Conservation (phyloP, 2,797 vertebrate species). For the Scarus forsteni region DNA sequence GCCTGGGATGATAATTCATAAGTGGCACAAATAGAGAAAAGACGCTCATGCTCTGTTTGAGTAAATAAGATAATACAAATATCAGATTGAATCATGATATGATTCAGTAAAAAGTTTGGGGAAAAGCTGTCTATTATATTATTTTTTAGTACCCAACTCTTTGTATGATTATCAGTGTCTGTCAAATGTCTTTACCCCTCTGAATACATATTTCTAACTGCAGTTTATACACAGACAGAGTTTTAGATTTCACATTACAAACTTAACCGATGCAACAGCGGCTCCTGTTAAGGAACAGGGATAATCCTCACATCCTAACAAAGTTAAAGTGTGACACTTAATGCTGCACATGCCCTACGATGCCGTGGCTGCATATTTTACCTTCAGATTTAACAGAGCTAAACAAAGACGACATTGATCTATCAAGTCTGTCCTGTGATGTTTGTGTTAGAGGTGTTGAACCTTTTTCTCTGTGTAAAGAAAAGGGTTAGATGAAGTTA, state of each 20-base stretch:
- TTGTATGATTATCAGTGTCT: no score
- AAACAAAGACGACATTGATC: not conserved
- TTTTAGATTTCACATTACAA: not conserved
- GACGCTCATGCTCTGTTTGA: no score
- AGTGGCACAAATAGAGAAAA: no score
- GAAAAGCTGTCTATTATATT: no score
- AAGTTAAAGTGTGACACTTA: not conserved
- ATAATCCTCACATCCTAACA: not conserved
- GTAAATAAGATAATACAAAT: no score
- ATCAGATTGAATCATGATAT: no score
- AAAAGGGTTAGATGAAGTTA: constrained; percentile 1
- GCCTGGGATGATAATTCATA: no score
- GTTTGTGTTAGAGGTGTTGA: not conserved
- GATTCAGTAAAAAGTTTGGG: no score
- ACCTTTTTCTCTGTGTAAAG: not conserved
- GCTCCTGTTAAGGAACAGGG: not conserved
- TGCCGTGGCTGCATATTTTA: not conserved
- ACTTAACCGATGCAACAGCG: not conserved
- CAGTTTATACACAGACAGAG: no score
- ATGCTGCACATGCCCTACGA: not conserved
- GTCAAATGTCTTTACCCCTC: no score
- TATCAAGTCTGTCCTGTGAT: not conserved
- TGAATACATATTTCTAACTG: no score
- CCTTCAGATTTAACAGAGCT: not conserved
- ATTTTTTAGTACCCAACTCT: no score